Evolutionary conservation across 1,140 invertebrate genomes (phyloP).

Genomic region (Aphidius gifuensis): DNA sequence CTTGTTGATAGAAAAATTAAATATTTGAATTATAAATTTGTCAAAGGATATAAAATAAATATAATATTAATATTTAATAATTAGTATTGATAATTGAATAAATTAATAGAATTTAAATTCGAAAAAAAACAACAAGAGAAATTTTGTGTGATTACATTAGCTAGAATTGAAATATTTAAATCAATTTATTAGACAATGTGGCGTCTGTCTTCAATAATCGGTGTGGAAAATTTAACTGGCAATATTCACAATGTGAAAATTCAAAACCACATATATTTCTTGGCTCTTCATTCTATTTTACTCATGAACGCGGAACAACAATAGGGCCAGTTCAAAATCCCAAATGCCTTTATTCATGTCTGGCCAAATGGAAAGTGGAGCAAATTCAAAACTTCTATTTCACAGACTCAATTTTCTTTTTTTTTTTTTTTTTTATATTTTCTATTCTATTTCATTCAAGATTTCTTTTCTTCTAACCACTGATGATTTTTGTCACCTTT

Average conservation of each 20-base stretch:
- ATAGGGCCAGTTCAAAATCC: constrained; percentile 19
- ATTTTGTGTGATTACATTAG: too few relatives aligned
- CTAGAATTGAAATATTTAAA: background rate
- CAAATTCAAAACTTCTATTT: constrained; percentile 22
- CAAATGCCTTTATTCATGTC: constrained; percentile 14
- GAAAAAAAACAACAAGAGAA: too few relatives aligned
- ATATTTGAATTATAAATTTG: too few relatives aligned
- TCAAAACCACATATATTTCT: constrained; percentile 26
- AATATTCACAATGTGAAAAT: constrained; percentile 30
- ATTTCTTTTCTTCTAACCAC: too few relatives aligned
- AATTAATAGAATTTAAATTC: too few relatives aligned
- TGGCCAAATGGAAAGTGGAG: constrained; percentile 23
- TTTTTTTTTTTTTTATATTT: background rate
- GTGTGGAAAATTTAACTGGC: constrained; percentile 33
- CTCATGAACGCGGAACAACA: constrained; percentile 19
- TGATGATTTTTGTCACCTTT: too few relatives aligned
- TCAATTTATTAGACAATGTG: constrained; percentile 32
- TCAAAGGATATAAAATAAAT: too few relatives aligned
- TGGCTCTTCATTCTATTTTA: constrained; percentile 21
- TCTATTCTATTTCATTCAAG: background rate
- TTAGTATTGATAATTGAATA: too few relatives aligned
- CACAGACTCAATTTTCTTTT: background rate
- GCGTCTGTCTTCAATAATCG: constrained; percentile 32
- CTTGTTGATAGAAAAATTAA: too few relatives aligned
- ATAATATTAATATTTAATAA: too few relatives aligned